Evolutionary conservation across 2,113 vertebrate genomes (phyloP).

Genomic region (Gnathonemus echidnorhynchus): DNA sequence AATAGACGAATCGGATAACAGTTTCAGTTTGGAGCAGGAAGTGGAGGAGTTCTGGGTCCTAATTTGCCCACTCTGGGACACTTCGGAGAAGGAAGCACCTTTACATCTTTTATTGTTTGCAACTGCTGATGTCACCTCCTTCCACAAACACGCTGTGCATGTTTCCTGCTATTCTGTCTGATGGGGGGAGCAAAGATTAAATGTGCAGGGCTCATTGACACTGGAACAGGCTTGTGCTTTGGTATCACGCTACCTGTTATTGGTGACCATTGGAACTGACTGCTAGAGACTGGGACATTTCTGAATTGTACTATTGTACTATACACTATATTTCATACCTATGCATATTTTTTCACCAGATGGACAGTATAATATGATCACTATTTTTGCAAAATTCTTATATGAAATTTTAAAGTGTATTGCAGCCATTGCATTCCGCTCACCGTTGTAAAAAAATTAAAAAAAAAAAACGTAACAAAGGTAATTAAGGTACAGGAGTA

Average conservation of each 20-base stretch:
- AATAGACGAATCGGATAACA: conserved; percentile 51
- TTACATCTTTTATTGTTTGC: conserved; percentile 97
- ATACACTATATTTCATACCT: not conserved
- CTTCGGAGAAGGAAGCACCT: conserved; percentile 98
- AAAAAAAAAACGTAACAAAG: conserved; percentile 10
- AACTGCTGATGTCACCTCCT: conserved; percentile 93
- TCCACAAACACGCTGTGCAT: conserved; percentile 72
- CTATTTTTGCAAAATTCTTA: not conserved
- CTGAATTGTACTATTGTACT: not conserved
- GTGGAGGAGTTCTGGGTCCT: conserved; percentile 79
- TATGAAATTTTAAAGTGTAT: conserved; percentile 17
- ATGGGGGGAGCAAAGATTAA: conserved; percentile 49
- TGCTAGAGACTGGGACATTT: not conserved
- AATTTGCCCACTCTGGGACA: conserved; percentile 76
- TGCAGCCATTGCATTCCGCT: conserved; percentile 19
- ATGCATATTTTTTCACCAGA: not conserved
- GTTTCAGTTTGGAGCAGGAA: conserved; percentile 65
- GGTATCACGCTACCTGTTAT: conserved; percentile 47
- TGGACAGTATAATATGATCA: not conserved
- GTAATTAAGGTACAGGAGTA: conserved; percentile 37
- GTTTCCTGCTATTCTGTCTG: conserved; percentile 86
- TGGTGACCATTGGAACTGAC: conserved; percentile 32
- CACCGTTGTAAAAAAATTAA: conserved; percentile 22
- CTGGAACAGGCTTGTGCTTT: conserved; percentile 35
- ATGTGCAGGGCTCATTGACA: conserved; percentile 40